These are phyloP conservation scores for Osmerus eperlanus DNA, from an alignment of 2,113 vertebrate genomes.

Conservation along the genomic window DNA sequence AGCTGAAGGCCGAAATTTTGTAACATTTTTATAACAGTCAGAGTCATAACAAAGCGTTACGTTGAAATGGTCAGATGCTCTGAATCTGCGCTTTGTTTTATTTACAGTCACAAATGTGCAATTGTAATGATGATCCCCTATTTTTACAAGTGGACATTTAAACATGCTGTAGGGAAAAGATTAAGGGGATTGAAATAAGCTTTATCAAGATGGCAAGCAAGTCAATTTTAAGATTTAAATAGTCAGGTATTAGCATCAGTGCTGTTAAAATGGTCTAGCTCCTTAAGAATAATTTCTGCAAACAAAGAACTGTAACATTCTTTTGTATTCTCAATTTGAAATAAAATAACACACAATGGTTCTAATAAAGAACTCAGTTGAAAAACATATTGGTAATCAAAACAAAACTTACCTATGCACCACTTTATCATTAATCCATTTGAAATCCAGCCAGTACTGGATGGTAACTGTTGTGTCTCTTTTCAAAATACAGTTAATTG, in stretches of 20 bases:
- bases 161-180: slow-evolving; percentile 4
- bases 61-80: fast-evolving
- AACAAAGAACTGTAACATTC: no score
- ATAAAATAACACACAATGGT: no score
- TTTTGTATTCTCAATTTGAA: no score
- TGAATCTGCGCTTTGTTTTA: fast-evolving
- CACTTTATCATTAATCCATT: fast-evolving
- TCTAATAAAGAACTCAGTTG: no score
- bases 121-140: slow-evolving; percentile 9
- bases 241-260: no score
- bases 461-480: background rate
- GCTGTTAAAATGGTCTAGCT: no score
- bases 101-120: background rate
- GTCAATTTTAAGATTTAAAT: no score
- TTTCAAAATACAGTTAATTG: slow-evolving; percentile 47
- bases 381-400: no score
- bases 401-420: no score
- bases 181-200: no score
- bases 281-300: no score
- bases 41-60: slow-evolving; percentile 9
- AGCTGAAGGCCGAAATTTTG: fast-evolving
- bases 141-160: slow-evolving; percentile 15
- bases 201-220: no score
- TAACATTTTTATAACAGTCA: fast-evolving
- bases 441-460: slow-evolving; percentile 39